Conservation (phyloP, 1,140 invertebrate genomes). For the Musca vetustissima region DNA sequence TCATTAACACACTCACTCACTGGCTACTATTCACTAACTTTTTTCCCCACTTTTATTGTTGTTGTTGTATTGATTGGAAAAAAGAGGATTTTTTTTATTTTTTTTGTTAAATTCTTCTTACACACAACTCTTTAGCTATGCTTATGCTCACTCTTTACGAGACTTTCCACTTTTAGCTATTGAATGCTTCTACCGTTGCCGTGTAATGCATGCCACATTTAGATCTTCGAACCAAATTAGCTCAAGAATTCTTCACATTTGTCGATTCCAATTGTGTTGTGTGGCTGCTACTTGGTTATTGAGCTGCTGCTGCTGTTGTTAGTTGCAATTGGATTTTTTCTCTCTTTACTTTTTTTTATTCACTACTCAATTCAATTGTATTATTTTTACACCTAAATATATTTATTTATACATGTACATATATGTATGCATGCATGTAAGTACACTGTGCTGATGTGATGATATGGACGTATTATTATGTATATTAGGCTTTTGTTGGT, state of each 20-base stretch:
- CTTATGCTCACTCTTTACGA: background rate
- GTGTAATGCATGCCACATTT: conserved; percentile 19
- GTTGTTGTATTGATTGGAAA: conserved; percentile 15
- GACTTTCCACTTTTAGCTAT: conserved; percentile 17
- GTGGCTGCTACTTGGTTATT: too few relatives aligned
- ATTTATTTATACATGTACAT: too few relatives aligned
- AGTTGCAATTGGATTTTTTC: too few relatives aligned
- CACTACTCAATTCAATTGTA: too few relatives aligned
- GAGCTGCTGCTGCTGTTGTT: too few relatives aligned
- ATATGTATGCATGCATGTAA: too few relatives aligned
- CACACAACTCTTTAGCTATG: background rate
- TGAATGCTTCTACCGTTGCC: background rate
- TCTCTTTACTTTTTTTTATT: too few relatives aligned
- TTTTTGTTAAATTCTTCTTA: conserved; percentile 15
- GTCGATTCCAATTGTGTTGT: background rate
- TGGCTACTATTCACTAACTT: conserved; percentile 4
- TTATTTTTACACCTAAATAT: too few relatives aligned
- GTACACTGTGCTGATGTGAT: too few relatives aligned
- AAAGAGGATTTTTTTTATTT: background rate
- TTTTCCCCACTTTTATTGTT: background rate
- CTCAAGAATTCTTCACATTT: conserved; percentile 19
- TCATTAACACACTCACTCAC: conserved; percentile 12
- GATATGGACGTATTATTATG: too few relatives aligned
- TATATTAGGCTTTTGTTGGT: too few relatives aligned
- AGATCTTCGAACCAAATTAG: conserved; percentile 20